A percentile compares a stretch with the other conserved stretches of the same genome.
Evolutionary conservation across 2,797 vertebrate species (phyloP).

Genomic region (Pelodytes ibericus): DNA sequence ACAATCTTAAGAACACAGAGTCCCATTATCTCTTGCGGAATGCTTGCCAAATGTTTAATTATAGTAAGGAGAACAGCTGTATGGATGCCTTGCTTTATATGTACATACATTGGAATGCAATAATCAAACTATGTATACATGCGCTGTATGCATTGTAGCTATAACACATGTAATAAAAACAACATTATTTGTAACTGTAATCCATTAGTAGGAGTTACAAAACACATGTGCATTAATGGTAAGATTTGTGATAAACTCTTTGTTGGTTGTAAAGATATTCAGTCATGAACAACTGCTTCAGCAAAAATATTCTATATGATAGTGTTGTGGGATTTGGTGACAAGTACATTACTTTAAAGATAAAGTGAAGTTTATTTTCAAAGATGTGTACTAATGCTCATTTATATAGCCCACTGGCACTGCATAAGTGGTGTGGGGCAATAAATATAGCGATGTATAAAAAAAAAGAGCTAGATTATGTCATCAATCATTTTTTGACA

Average conservation of each 20-base stretch:
- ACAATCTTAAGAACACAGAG: neutral
- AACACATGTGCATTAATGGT: neutral
- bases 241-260: neutral
- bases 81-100: conserved; percentile 2
- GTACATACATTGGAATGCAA: neutral
- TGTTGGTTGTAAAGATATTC: neutral
- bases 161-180: too few species aligned
- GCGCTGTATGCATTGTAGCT: neutral
- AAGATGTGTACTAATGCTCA: too few species aligned
- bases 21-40: neutral
- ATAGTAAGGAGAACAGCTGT: neutral
- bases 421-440: too few species aligned
- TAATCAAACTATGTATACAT: neutral
- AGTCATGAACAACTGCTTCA: neutral
- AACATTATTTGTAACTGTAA: neutral
- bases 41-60: neutral
- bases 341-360: too few species aligned
- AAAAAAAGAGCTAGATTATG: too few species aligned
- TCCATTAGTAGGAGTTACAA: neutral
- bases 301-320: too few species aligned
- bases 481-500: too few species aligned
- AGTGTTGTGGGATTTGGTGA: too few species aligned
- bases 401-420: too few species aligned
- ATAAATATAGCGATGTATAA: too few species aligned
- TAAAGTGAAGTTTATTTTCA: too few species aligned